Percentiles rank a stretch among this genome's conserved stretches.
Conservation (phyloP, 1,140 invertebrate genomes). For the Maniola jurtina region DNA sequence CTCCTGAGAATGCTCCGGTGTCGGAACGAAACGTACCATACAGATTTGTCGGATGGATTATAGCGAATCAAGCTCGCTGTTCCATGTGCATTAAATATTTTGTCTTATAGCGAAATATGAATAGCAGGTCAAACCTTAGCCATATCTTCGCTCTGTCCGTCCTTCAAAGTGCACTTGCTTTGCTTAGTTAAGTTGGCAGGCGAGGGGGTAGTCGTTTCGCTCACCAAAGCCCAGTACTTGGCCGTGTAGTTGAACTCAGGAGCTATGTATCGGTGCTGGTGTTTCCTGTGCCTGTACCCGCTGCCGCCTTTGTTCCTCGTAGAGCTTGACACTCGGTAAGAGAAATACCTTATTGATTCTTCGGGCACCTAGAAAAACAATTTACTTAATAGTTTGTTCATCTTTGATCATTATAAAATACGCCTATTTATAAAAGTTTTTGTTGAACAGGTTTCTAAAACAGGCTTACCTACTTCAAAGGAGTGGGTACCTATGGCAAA, state of each 20-base stretch:
- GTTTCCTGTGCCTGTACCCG: constrained; percentile 61
- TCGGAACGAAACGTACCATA: no score
- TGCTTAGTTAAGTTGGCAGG: constrained; percentile 53
- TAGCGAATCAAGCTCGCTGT: no score
- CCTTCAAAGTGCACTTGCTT: constrained; percentile 69
- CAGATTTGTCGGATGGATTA: no score
- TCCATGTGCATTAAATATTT: no score
- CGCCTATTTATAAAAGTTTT: no score
- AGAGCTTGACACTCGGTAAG: constrained; percentile 68
- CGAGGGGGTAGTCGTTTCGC: constrained; percentile 58
- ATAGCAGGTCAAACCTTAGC: constrained; percentile 49
- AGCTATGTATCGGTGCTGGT: constrained; percentile 69
- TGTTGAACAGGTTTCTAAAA: no score
- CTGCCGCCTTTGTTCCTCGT: constrained; percentile 66
- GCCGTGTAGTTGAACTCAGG: constrained; percentile 71
- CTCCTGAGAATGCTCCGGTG: no score
- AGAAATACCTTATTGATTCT: constrained; percentile 63
- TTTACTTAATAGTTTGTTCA: background rate
- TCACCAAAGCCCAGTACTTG: constrained; percentile 70
- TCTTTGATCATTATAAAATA: background rate
- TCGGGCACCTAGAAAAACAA: constrained; percentile 49
- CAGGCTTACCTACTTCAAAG: no score
- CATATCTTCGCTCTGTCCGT: constrained; percentile 61
- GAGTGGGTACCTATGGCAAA: no score
- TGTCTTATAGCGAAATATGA: background rate